These are phyloP conservation scores for Diglossa cyanea DNA, from an alignment of 2,797 vertebrate species.

Conservation along the genomic window DNA sequence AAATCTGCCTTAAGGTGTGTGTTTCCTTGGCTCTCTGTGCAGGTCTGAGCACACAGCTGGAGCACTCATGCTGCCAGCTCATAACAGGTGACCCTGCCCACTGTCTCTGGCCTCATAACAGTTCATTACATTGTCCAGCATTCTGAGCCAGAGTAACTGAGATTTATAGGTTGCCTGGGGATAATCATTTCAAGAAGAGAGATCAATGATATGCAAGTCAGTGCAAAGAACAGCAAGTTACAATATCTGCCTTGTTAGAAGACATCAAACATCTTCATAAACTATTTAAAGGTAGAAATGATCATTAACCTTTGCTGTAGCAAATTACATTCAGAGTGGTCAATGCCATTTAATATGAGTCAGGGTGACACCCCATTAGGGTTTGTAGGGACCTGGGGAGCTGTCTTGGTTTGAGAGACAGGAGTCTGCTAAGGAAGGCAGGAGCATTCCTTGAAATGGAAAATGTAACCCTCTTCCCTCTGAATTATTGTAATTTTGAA, in stretches of 20 bases:
- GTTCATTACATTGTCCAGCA: conserved; percentile 17
- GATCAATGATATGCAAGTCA: conserved; percentile 28
- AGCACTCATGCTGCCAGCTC: background rate
- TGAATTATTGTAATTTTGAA: too few species aligned
- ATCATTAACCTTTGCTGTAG: conserved; percentile 53
- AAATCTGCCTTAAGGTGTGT: background rate
- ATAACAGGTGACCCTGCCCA: background rate
- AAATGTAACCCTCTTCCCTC: background rate
- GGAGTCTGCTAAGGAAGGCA: background rate
- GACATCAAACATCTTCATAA: conserved; percentile 35
- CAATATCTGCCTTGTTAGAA: conserved; percentile 7
- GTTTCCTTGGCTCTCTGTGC: background rate
- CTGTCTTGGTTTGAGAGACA: background rate
- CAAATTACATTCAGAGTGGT: background rate
- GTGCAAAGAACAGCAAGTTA: conserved; percentile 6
- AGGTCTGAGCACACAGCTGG: background rate
- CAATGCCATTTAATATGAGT: background rate
- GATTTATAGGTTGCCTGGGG: conserved; percentile 39
- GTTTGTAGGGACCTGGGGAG: background rate
- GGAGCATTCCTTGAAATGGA: background rate
- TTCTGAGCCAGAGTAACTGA: conserved; percentile 30
- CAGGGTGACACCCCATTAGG: background rate
- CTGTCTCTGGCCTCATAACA: background rate
- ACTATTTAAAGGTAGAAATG: conserved; percentile 49
- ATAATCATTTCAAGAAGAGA: conserved; percentile 30